Evolutionary conservation across 2,113 vertebrate species (phyloP).

Genomic region (Chrysochloris asiatica): DNA sequence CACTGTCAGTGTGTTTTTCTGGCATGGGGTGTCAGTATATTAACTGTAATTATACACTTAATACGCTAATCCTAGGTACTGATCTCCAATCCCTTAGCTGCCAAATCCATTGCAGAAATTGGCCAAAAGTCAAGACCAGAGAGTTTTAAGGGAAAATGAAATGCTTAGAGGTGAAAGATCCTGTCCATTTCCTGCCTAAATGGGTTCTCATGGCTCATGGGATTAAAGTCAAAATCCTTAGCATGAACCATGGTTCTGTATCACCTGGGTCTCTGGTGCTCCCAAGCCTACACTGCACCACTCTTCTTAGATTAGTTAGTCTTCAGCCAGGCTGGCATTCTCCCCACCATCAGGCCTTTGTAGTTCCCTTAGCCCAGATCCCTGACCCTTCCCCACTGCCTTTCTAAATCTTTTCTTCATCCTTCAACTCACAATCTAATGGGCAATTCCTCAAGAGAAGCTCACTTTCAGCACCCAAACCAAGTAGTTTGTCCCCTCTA

Average conservation of each 20-base stretch:
- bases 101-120: constrained; percentile 45
- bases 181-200: constrained; percentile 27
- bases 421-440: neutral
- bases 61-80: constrained; percentile 51
- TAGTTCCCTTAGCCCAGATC: neutral
- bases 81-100: constrained; percentile 11
- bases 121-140: constrained; percentile 27
- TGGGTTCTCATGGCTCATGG: neutral
- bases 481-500: neutral
- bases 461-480: neutral
- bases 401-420: neutral
- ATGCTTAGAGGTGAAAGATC: constrained; percentile 3
- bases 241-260: neutral
- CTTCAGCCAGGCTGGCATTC: neutral
- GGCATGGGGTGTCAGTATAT: neutral
- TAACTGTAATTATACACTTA: constrained; percentile 56
- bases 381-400: neutral
- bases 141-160: constrained; percentile 35
- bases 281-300: neutral
- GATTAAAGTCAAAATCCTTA: constrained; percentile 14
- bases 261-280: neutral
- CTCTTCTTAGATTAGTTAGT: neutral
- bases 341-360: neutral
- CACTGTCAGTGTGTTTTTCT: neutral
- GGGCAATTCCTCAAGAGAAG: neutral